phyloP scores from a whole-genome alignment of 2,888 invertebrate genomes.

The Caenorhabditis sp. region DNA sequence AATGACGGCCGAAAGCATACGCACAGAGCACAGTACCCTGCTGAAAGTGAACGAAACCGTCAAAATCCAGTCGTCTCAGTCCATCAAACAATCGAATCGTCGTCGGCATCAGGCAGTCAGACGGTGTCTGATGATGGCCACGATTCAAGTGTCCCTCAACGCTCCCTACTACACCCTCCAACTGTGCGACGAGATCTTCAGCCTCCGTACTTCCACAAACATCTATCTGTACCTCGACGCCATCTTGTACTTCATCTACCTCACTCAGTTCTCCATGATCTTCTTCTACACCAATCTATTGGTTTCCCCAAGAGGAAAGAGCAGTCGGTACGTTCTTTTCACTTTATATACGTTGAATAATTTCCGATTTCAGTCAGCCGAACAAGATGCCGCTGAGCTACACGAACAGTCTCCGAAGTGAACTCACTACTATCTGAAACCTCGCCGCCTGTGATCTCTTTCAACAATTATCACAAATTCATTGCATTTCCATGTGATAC shows the following conservation, averaged over 20 bases:
- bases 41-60: conserved; percentile 49
- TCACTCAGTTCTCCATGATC: conserved; percentile 71
- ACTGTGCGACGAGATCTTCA: conserved; percentile 69
- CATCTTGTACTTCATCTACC: conserved; percentile 70
- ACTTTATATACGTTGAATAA: not conserved
- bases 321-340: conserved; percentile 16
- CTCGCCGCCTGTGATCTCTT: conserved; percentile 7
- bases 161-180: conserved; percentile 73
- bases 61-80: conserved; percentile 62
- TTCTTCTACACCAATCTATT: conserved; percentile 64
- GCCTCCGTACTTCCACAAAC: conserved; percentile 41
- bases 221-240: conserved; percentile 71
- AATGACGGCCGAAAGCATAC: conserved; percentile 48
- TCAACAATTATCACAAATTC: not conserved
- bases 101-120: conserved; percentile 69
- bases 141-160: conserved; percentile 71
- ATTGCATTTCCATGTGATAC: conserved; percentile 17
- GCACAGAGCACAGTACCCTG: conserved; percentile 18
- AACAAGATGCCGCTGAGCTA: conserved; percentile 37
- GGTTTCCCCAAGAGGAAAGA: conserved; percentile 49
- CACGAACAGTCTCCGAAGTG: conserved; percentile 45
- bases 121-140: conserved; percentile 72
- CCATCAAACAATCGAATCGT: conserved; percentile 55
- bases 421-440: conserved; percentile 22
- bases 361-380: conserved; percentile 23